These are phyloP conservation scores for Caenorhabditis imperialis DNA, from an alignment of 2,888 invertebrate species.

Conservation along the genomic window DNA sequence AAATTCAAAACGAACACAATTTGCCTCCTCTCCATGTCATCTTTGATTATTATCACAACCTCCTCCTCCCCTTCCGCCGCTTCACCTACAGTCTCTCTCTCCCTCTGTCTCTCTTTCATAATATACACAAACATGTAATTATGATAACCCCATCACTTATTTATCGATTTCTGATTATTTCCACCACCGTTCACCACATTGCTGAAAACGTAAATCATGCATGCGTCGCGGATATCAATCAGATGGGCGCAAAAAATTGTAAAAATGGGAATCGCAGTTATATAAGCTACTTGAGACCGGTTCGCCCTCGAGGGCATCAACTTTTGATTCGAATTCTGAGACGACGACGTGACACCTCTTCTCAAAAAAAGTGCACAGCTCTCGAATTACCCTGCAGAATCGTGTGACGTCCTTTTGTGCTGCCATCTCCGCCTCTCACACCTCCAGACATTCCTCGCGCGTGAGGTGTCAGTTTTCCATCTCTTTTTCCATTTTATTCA, in stretches of 20 bases:
- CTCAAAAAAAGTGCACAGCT: no score
- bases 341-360: no score
- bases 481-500: constrained; percentile 3
- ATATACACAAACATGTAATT: constrained; percentile 34
- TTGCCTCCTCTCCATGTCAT: constrained; percentile 29
- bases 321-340: no score
- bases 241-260: no score
- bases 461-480: constrained; percentile 38
- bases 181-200: constrained; percentile 12
- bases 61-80: constrained; percentile 11
- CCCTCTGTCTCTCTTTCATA: constrained; percentile 24
- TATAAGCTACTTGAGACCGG: no score
- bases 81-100: background rate
- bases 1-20: constrained; percentile 12
- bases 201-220: constrained; percentile 5
- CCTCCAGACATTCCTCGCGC: background rate
- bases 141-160: constrained; percentile 39
- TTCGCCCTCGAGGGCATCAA: no score
- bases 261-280: no score
- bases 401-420: no score
- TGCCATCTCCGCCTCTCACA: background rate
- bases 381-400: no score
- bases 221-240: background rate
- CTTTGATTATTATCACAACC: constrained; percentile 44
- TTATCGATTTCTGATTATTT: constrained; percentile 16